These are phyloP conservation scores for Strix occidentalis DNA, from an alignment of 2,797 vertebrate genomes.

Conservation along the genomic window DNA sequence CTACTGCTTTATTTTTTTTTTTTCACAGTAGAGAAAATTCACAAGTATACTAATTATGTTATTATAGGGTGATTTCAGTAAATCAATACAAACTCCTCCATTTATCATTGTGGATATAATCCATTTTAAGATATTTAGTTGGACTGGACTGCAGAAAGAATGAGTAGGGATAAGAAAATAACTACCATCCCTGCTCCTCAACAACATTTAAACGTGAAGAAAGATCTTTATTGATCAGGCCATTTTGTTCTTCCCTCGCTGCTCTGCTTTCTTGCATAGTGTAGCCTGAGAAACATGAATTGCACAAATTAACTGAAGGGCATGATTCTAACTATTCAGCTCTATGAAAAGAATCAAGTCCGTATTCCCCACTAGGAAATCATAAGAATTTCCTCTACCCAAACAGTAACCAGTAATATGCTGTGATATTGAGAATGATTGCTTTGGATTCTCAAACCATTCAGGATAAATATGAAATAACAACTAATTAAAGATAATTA, in stretches of 20 bases:
- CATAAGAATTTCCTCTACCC: not conserved
- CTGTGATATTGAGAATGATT: not conserved
- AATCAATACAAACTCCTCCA: slow-evolving; percentile 25
- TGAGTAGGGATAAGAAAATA: not conserved
- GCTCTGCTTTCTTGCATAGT: not conserved
- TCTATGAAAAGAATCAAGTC: not conserved
- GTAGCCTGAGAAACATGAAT: not conserved
- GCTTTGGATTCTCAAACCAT: not conserved
- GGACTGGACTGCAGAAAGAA: not conserved
- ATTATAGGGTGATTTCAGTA: slow-evolving; percentile 26
- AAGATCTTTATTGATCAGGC: not conserved
- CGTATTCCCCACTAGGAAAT: not conserved
- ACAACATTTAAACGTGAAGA: not conserved
- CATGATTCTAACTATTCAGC: not conserved
- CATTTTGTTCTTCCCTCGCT: not conserved
- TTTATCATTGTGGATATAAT: slow-evolving; percentile 14
- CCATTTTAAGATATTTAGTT: not conserved
- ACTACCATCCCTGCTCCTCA: not conserved
- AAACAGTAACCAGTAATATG: not conserved
- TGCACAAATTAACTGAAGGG: not conserved
- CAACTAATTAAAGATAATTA: not conserved
- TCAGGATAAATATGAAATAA: not conserved
- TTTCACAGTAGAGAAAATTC: not conserved
- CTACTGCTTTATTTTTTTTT: not conserved
- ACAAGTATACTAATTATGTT: not conserved